Evolutionary conservation across 1,140 invertebrate species (phyloP).

Genomic region (Dinothrombium tinctorium): DNA sequence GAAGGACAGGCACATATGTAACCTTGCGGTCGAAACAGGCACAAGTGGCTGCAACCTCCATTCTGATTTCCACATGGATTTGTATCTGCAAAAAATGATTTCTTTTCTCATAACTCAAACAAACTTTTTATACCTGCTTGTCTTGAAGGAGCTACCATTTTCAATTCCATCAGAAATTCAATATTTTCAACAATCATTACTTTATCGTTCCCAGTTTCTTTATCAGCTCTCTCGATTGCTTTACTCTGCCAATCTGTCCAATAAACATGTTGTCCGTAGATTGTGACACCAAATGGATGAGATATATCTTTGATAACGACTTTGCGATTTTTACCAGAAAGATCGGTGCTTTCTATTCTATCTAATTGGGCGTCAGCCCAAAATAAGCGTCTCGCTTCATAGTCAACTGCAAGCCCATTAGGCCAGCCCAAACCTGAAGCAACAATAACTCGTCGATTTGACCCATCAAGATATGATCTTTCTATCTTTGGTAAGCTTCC

Average conservation of each 20-base stretch:
- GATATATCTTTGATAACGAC: slow-evolving; percentile 7
- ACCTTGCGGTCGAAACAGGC: slow-evolving; percentile 38
- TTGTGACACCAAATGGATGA: slow-evolving; percentile 47
- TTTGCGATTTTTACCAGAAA: slow-evolving; percentile 10
- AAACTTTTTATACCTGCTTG: slow-evolving; percentile 38
- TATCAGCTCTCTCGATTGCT: slow-evolving; percentile 45
- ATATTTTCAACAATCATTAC: slow-evolving; percentile 35
- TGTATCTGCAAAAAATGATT: slow-evolving; percentile 7
- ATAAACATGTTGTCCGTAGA: slow-evolving; percentile 40
- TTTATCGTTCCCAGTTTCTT: slow-evolving; percentile 19
- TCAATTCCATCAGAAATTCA: slow-evolving; percentile 45
- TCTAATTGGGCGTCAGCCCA: slow-evolving; percentile 31
- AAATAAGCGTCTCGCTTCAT: slow-evolving; percentile 24
- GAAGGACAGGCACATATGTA: slow-evolving; percentile 54
- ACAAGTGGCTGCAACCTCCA: slow-evolving; percentile 87
- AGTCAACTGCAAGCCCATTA: slow-evolving; percentile 25
- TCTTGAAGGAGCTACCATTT: slow-evolving; percentile 38
- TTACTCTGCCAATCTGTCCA: slow-evolving; percentile 76
- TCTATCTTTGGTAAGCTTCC: slow-evolving; percentile 82
- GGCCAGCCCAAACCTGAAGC: slow-evolving; percentile 24
- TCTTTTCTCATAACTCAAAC: too few species aligned
- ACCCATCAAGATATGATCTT: slow-evolving; percentile 70
- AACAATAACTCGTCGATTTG: slow-evolving; percentile 36
- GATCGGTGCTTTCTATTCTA: slow-evolving; percentile 57
- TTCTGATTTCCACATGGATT: slow-evolving; percentile 83